A percentile compares a stretch with the other conserved stretches of the same genome.
phyloP scores from a whole-genome alignment of 2,888 invertebrate species.

The Drosophila formosana region DNA sequence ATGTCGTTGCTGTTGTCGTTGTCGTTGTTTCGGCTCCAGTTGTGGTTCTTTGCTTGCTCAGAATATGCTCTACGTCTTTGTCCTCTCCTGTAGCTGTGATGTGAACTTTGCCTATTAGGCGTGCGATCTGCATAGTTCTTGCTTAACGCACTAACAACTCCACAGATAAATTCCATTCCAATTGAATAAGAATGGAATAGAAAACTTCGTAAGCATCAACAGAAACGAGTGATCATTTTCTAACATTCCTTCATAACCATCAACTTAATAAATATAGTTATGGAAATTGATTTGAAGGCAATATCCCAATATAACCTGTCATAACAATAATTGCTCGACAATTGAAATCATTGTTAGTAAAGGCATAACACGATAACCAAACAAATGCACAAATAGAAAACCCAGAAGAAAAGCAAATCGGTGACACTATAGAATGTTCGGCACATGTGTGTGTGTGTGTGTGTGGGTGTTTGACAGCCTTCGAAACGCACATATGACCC shows the following conservation, averaged over 20 bases:
- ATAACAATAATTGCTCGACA: slow-evolving; percentile 49
- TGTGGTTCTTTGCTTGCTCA: slow-evolving; percentile 38
- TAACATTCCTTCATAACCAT: not conserved
- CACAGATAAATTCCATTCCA: not conserved
- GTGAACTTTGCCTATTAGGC: slow-evolving; percentile 76
- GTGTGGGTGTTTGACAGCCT: slow-evolving; percentile 34
- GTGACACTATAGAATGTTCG: slow-evolving; percentile 9
- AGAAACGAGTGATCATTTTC: not conserved
- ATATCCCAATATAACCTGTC: slow-evolving; percentile 6
- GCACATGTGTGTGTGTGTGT: slow-evolving; percentile 35
- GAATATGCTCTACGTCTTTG: slow-evolving; percentile 14
- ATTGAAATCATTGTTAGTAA: slow-evolving; percentile 32
- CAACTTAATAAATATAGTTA: not conserved
- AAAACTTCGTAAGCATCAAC: too few species aligned
- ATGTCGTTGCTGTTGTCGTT: slow-evolving; percentile 35
- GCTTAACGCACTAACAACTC: not conserved
- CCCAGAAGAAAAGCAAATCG: slow-evolving; percentile 20
- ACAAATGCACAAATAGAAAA: slow-evolving; percentile 23
- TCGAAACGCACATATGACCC: slow-evolving; percentile 51
- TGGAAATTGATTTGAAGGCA: not conserved
- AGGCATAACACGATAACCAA: slow-evolving; percentile 13
- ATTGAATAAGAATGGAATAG: not conserved
- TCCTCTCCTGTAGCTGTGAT: slow-evolving; percentile 31
- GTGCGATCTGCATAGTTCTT: slow-evolving; percentile 39
- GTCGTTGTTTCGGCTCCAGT: slow-evolving; percentile 24